phyloP scores from a whole-genome alignment of 1,140 invertebrate genomes.

The Samia ricini region DNA sequence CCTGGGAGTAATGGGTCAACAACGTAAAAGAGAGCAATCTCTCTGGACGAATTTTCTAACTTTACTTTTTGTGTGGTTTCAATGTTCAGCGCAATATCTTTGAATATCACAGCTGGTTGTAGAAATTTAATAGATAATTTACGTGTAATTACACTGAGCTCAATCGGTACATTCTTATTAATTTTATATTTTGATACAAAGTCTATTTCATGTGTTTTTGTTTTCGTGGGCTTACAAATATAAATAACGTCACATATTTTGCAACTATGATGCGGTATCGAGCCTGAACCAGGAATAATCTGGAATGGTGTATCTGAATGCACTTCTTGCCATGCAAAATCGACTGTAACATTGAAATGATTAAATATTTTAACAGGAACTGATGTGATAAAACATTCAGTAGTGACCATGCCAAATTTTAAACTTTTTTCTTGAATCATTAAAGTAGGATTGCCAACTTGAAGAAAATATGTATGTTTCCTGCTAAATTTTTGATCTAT shows the following conservation, averaged over 20 bases:
- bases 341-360: constrained; percentile 51
- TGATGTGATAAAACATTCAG: constrained; percentile 57
- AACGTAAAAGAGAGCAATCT: constrained; percentile 63
- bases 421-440: constrained; percentile 53
- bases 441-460: constrained; percentile 52
- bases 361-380: constrained; percentile 61
- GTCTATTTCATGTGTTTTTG: constrained; percentile 58
- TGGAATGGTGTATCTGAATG: constrained; percentile 54
- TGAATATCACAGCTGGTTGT: constrained; percentile 50
- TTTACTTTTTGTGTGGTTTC: constrained; percentile 56
- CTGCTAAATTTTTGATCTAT: constrained; percentile 48
- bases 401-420: constrained; percentile 69
- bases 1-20: constrained; percentile 63
- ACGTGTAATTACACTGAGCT: constrained; percentile 52
- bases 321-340: constrained; percentile 52
- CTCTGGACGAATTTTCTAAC: constrained; percentile 64
- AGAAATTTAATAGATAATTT: constrained; percentile 67
- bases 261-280: constrained; percentile 44
- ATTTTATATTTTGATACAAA: constrained; percentile 38
- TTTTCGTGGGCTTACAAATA: constrained; percentile 52
- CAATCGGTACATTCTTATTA: constrained; percentile 44
- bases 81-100: constrained; percentile 64
- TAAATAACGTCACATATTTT: constrained; percentile 59
- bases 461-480: constrained; percentile 47
- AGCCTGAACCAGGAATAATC: constrained; percentile 47